Conservation (phyloP, 2,797 vertebrate species). For the Cryptoblepharus egeriae region DNA sequence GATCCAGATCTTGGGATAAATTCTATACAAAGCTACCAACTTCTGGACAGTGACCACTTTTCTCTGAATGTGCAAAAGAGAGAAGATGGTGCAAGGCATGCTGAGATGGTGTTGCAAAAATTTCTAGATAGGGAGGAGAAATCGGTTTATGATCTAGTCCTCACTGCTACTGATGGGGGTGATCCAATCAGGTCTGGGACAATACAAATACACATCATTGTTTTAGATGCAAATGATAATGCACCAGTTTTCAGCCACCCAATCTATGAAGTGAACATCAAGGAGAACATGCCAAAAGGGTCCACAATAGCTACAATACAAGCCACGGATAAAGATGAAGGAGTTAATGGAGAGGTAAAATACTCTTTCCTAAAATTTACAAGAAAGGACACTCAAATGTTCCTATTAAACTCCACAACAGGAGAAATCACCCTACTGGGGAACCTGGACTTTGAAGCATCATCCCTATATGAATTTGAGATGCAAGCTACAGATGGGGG, state of each 20-base stretch:
- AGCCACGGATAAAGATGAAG: slow-evolving; percentile 75
- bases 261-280: slow-evolving; percentile 72
- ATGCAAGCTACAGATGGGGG: slow-evolving; percentile 80
- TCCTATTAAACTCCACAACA: slow-evolving; percentile 65
- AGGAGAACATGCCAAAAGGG: slow-evolving; percentile 70
- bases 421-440: slow-evolving; percentile 66
- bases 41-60: slow-evolving; percentile 57
- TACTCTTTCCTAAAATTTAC: slow-evolving; percentile 68
- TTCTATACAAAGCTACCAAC: slow-evolving; percentile 58
- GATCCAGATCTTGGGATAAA: slow-evolving; percentile 64
- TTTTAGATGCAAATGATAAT: slow-evolving; percentile 80
- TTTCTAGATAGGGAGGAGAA: slow-evolving; percentile 62
- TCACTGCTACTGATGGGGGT: slow-evolving; percentile 67
- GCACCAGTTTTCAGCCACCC: slow-evolving; percentile 75
- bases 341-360: slow-evolving; percentile 75
- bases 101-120: slow-evolving; percentile 63
- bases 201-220: slow-evolving; percentile 61
- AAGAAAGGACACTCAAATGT: slow-evolving; percentile 50
- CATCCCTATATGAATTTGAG: slow-evolving; percentile 68
- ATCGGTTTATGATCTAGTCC: slow-evolving; percentile 48
- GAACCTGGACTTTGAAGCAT: slow-evolving; percentile 76
- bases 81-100: slow-evolving; percentile 57
- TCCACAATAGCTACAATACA: slow-evolving; percentile 48
- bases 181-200: slow-evolving; percentile 61
- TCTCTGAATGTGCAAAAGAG: slow-evolving; percentile 64